These are phyloP conservation scores for Argyra leucocephala DNA, from an alignment of 2,888 invertebrate genomes.

Conservation along the genomic window DNA sequence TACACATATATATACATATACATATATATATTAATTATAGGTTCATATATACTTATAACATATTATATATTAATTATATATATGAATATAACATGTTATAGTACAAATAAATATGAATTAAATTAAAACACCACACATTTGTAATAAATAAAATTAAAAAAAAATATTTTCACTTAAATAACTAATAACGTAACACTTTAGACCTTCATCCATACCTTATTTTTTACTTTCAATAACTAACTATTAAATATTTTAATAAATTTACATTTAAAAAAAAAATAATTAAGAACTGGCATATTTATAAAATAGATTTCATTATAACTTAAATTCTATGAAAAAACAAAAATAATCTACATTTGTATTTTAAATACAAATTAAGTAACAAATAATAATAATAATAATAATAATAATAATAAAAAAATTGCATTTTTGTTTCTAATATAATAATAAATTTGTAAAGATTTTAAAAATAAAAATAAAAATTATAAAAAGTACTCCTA, in stretches of 20 bases:
- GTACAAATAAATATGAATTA: not conserved
- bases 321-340: not conserved
- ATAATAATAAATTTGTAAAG: not conserved
- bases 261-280: not conserved
- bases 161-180: not conserved
- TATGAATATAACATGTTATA: too few relatives aligned
- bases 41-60: too few relatives aligned
- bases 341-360: not conserved
- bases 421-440: not conserved
- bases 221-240: not conserved
- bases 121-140: not conserved
- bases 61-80: too few relatives aligned
- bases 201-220: not conserved
- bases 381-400: slow-evolving; percentile 1
- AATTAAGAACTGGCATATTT: slow-evolving; percentile 6
- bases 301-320: not conserved
- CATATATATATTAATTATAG: too few relatives aligned
- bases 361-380: not conserved
- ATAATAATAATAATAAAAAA: not conserved
- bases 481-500: not conserved
- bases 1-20: too few relatives aligned
- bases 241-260: not conserved
- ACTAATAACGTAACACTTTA: not conserved
- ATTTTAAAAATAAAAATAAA: not conserved
- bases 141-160: not conserved